These are phyloP conservation scores for Zaprionus africanus DNA, from an alignment of 1,140 invertebrate species.

Conservation along the genomic window DNA sequence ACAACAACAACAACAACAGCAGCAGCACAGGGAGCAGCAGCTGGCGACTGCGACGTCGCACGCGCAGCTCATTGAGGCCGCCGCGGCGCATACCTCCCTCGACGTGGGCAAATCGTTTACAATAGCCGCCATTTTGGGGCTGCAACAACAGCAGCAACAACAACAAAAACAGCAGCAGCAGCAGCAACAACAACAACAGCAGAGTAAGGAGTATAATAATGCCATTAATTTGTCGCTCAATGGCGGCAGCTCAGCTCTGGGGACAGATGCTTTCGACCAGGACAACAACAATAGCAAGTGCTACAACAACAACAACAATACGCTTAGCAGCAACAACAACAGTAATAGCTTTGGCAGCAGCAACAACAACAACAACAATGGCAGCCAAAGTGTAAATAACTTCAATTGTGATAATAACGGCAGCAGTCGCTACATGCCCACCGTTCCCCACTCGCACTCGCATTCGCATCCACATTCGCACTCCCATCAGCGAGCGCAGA, in stretches of 20 bases:
- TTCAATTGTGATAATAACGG: constrained; percentile 79
- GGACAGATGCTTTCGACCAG: constrained; percentile 27
- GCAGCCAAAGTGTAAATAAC: constrained; percentile 74
- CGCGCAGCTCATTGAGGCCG: constrained; percentile 73
- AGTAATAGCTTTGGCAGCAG: constrained; percentile 33
- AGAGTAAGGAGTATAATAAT: constrained; percentile 83
- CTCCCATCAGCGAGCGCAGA: constrained; percentile 47
- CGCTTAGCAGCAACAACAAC: constrained; percentile 39
- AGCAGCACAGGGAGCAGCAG: constrained; percentile 65
- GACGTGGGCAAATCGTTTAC: constrained; percentile 89
- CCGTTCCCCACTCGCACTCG: constrained; percentile 42
- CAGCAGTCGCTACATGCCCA: constrained; percentile 65
- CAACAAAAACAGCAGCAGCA: constrained; percentile 23
- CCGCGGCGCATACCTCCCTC: constrained; percentile 81
- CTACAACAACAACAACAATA: constrained; percentile 40
- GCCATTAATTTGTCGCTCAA: constrained; percentile 84
- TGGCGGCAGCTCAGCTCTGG: constrained; percentile 46
- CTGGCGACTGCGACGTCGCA: constrained; percentile 77
- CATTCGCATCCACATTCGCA: constrained; percentile 46
- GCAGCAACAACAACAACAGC: constrained; percentile 25
- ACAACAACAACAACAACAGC: constrained; percentile 33
- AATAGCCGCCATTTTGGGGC: constrained; percentile 92
- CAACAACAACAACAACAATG: constrained; percentile 47
- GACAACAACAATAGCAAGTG: constrained; percentile 53
- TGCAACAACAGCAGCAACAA: constrained; percentile 79